Base-by-base conservation (phyloP, 2,888 invertebrate species). In the Eupithecia tripunctaria region DNA sequence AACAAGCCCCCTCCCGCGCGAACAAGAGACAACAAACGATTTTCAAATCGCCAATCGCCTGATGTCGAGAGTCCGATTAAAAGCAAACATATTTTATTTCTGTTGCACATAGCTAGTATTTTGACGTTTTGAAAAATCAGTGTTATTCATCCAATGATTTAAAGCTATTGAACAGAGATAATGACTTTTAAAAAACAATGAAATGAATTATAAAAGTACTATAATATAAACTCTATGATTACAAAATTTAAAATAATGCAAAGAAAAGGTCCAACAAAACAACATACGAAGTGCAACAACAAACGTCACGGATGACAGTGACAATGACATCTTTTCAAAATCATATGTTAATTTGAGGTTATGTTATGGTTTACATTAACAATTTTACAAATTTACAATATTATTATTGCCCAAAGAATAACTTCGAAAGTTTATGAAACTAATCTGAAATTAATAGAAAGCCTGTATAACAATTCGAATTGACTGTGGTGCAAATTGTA, bases 1-100 rank as follows among this genome's bases (percentile, higher is more conserved):
- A 92, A 93, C 93, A 93, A 91, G 91, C 91, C 92, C 92, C 91
- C 91, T 90, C 92, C 92, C 89, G 87, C 89, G 86, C 82, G 66
- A 72, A 65, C 64, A 65, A 71, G 64, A 74, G 72, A 70, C 68
- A 74, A 74, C 68, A 71, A 71, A 56, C n/a, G 43, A 43, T 51
- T 65, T 60, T 51, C 27, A 70, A 65, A 75, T 72, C 41, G 59
- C 38, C 56, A 65, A 75, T 72, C 41, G 59, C 38, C 56, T 64
- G 69, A 68, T 59, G 36, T 60, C 62, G 29, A 7, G 10, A 51
- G 70, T 75, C 69, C 71, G 65, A 41, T 18, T 27, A 74, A 74
- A 59, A 41, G 12, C 10, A 62, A 36, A 63, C 21, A 63, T 12
- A 36, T 1, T 21, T 21, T 1, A n/a, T 29, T 32, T 36, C 25